Conservation (phyloP, 1,140 invertebrate genomes). For the Ceratina calcarata region DNA sequence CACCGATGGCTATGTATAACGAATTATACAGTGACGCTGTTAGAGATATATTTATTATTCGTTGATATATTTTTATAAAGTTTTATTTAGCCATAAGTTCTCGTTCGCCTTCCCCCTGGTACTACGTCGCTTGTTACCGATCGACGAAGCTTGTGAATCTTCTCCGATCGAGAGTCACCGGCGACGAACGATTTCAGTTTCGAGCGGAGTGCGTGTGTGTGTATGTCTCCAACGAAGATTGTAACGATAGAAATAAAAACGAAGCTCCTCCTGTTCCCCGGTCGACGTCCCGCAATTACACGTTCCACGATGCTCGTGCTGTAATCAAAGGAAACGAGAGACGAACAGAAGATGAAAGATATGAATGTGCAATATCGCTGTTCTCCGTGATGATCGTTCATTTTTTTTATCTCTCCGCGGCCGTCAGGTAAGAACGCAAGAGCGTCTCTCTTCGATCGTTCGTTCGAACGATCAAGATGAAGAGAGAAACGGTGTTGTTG, state of each 20-base stretch:
- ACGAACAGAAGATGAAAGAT: neutral
- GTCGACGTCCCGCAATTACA: constrained; percentile 43
- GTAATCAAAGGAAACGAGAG: neutral
- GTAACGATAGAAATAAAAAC: constrained; percentile 41
- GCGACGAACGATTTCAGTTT: constrained; percentile 23
- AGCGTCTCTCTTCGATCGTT: constrained; percentile 53
- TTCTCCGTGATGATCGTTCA: constrained; percentile 26
- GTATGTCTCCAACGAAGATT: constrained; percentile 52
- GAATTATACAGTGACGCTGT: constrained; percentile 74
- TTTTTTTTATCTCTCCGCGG: constrained; percentile 40
- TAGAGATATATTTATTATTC: constrained; percentile 79
- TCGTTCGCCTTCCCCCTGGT: constrained; percentile 62
- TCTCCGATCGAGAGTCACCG: no score
- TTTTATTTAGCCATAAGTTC: constrained; percentile 77
- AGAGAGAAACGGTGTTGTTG: constrained; percentile 18
- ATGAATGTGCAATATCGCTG: constrained; percentile 18
- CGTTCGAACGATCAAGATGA: constrained; percentile 14
- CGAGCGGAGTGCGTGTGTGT: constrained; percentile 4
- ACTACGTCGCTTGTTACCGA: constrained; percentile 36
- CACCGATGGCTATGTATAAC: constrained; percentile 61
- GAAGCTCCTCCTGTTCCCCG: constrained; percentile 1
- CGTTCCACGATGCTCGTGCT: constrained; percentile 20
- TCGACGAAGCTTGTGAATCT: constrained; percentile 25
- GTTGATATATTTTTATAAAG: constrained; percentile 80
- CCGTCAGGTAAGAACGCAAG: constrained; percentile 22